These are phyloP conservation scores for Steinernema khuongi DNA, from an alignment of 1,140 invertebrate genomes.

Conservation along the genomic window DNA sequence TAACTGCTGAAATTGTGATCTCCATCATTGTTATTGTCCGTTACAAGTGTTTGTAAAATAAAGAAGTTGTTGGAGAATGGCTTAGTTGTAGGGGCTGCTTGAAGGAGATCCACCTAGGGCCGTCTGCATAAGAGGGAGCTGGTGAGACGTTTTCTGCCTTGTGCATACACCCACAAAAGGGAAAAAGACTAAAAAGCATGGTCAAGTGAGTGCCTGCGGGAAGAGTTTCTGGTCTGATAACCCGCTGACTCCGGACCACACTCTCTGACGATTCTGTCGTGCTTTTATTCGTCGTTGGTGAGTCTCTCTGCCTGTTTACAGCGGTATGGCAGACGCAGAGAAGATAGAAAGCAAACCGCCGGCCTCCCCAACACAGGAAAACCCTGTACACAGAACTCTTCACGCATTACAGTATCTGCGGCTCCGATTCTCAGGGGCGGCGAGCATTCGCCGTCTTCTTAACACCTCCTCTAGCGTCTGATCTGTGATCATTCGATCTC, in stretches of 20 bases:
- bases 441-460: no score
- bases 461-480: no score
- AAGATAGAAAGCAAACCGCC: not conserved
- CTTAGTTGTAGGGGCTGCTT: no score
- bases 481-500: no score
- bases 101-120: no score
- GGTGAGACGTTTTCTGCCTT: no score
- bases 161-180: not conserved
- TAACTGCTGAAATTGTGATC: not conserved
- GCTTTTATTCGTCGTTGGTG: not conserved
- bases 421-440: no score
- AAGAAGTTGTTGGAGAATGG: no score
- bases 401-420: no score
- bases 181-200: not conserved
- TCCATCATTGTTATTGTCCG: not conserved
- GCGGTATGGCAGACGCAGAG: not conserved
- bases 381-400: no score
- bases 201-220: not conserved
- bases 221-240: not conserved
- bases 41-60: not conserved
- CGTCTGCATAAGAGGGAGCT: no score
- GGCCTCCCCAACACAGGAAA: no score
- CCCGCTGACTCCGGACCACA: constrained; percentile 5
- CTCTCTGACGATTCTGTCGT: not conserved
- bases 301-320: not conserved